These are phyloP conservation scores for Halcyon badia DNA, from an alignment of 2,797 vertebrate genomes.

Conservation along the genomic window DNA sequence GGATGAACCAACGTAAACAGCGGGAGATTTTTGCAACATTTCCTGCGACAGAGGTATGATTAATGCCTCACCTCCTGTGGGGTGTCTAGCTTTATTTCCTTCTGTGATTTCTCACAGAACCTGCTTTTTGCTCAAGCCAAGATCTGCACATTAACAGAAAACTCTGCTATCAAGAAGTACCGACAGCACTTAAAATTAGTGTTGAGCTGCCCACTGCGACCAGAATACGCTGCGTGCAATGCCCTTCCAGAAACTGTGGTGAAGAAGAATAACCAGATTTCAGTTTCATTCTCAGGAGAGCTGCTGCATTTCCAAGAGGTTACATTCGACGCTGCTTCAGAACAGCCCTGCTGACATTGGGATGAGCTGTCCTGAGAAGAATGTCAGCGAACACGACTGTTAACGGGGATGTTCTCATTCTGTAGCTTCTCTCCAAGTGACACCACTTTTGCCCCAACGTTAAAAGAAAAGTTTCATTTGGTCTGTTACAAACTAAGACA, in stretches of 20 bases:
- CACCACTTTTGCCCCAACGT: rapidly evolving
- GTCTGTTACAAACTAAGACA: neutral
- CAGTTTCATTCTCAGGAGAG: neutral
- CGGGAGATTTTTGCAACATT: neutral
- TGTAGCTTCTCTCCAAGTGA: neutral
- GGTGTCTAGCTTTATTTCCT: neutral
- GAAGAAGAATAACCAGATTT: neutral
- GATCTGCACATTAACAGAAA: neutral
- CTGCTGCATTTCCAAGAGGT: neutral
- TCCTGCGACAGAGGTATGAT: neutral
- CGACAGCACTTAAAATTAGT: rapidly evolving
- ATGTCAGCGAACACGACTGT: neutral
- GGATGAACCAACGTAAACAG: neutral
- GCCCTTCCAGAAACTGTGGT: neutral
- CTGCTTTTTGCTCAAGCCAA: neutral
- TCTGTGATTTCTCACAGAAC: neutral
- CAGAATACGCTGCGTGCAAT: neutral
- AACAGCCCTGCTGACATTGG: neutral
- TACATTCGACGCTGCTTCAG: neutral
- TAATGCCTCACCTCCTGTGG: neutral
- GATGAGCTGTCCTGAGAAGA: neutral
- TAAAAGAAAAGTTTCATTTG: neutral
- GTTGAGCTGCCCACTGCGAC: neutral
- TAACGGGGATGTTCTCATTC: neutral
- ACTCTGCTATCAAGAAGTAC: neutral